Evolutionary conservation across 2,797 vertebrate genomes (phyloP).

Genomic region (Myoxocephalus aenaeus): DNA sequence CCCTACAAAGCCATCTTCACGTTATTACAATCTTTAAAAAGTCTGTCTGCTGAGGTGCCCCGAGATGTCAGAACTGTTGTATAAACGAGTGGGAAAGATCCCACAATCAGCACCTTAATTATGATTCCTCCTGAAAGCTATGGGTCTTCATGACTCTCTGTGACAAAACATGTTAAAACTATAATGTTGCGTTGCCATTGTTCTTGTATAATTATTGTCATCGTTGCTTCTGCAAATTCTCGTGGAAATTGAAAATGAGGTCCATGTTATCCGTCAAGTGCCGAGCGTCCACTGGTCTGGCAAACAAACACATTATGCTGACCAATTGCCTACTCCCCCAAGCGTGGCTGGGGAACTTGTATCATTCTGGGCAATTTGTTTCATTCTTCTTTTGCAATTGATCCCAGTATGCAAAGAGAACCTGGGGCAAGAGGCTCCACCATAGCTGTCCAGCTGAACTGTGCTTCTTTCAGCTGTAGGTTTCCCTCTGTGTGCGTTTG

Average conservation of each 20-base stretch:
- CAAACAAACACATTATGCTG: conserved; percentile 73
- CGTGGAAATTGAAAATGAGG: conserved; percentile 65
- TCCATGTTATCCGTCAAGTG: conserved; percentile 67
- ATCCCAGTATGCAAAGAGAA: conserved; percentile 74
- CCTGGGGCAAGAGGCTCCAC: conserved; percentile 58
- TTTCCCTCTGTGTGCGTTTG: conserved; percentile 37
- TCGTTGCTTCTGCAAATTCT: conserved; percentile 57
- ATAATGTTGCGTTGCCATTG: conserved; percentile 53
- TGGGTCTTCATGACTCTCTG: conserved; percentile 46
- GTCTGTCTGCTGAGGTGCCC: conserved; percentile 61
- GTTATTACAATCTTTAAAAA: conserved; percentile 72
- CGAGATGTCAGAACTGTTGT: conserved; percentile 59
- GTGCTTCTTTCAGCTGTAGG: conserved; percentile 10
- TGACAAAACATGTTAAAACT: conserved; percentile 69
- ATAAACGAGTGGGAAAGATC: conserved; percentile 40
- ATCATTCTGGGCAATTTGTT: conserved; percentile 80
- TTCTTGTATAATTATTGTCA: conserved; percentile 69
- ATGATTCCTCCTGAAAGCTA: conserved; percentile 75
- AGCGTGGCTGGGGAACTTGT: conserved; percentile 66
- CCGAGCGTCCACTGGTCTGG: conserved; percentile 67
- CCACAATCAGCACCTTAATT: conserved; percentile 68
- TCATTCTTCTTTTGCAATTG: conserved; percentile 78
- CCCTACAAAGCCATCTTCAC: conserved; percentile 29
- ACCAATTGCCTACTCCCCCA: conserved; percentile 72
- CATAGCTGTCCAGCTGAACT: conserved; percentile 53